These are phyloP conservation scores for Siniperca obscura DNA, from an alignment of 2,797 vertebrate species.

Conservation along the genomic window DNA sequence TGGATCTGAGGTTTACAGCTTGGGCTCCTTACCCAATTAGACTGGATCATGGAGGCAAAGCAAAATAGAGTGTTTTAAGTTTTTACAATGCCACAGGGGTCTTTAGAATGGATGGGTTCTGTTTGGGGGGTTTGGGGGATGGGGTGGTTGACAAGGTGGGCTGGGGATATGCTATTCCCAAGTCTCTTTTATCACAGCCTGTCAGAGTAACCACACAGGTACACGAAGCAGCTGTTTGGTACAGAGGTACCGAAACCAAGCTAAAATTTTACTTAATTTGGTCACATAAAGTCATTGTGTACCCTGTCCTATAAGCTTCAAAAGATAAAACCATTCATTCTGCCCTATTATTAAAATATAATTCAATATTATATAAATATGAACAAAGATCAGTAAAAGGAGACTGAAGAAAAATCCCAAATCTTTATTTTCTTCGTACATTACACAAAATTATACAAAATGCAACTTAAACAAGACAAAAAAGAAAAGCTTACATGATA, in stretches of 20 bases:
- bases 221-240: slow-evolving; percentile 19
- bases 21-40: slow-evolving; percentile 77
- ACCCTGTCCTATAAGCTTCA: background rate
- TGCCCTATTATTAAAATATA: background rate
- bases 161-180: slow-evolving; percentile 58
- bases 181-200: slow-evolving; percentile 70
- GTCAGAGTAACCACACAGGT: slow-evolving; percentile 63
- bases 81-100: slow-evolving; percentile 82
- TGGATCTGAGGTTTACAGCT: slow-evolving; percentile 77
- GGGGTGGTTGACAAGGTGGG: slow-evolving; percentile 18
- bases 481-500: slow-evolving; percentile 47
- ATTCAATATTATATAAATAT: background rate
- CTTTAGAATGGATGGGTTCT: slow-evolving; percentile 71
- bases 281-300: background rate
- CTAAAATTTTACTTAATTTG: background rate
- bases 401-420: slow-evolving; percentile 29
- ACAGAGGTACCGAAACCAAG: slow-evolving; percentile 11
- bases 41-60: slow-evolving; percentile 74
- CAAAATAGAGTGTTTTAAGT: slow-evolving; percentile 65
- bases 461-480: slow-evolving; percentile 36
- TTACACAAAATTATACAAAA: slow-evolving; percentile 60
- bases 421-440: slow-evolving; percentile 76
- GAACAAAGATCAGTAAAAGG: background rate
- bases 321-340: background rate
- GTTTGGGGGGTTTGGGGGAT: slow-evolving; percentile 51